Conservation (phyloP, 2,888 invertebrate species). For the Selenia dentaria region DNA sequence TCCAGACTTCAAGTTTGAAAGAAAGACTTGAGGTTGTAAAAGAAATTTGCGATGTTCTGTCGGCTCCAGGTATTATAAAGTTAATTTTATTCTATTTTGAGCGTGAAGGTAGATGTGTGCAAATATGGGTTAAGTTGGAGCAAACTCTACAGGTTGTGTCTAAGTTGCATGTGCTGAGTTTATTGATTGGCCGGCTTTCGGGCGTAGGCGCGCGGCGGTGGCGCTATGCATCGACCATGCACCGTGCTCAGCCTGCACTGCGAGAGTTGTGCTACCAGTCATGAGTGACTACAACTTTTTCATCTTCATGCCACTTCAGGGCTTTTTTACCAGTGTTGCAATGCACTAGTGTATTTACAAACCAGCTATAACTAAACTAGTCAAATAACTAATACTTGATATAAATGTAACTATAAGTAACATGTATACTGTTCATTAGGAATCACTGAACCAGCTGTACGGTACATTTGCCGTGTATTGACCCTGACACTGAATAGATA, state of each 20-base stretch:
- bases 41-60: constrained; percentile 88
- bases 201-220: constrained; percentile 7
- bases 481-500: constrained; percentile 92
- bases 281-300: too few relatives aligned
- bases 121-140: constrained; percentile 7
- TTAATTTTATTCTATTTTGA: background rate
- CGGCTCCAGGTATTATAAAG: constrained; percentile 86
- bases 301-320: too few relatives aligned
- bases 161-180: constrained; percentile 37
- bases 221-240: too few relatives aligned
- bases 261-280: background rate
- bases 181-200: constrained; percentile 42
- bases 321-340: too few relatives aligned
- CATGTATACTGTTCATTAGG: too few relatives aligned
- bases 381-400: too few relatives aligned
- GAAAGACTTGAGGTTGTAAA: constrained; percentile 87
- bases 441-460: constrained; percentile 90
- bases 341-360: too few relatives aligned
- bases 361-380: too few relatives aligned
- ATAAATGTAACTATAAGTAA: too few relatives aligned
- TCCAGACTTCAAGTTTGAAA: constrained; percentile 89
- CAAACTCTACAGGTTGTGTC: constrained; percentile 28
- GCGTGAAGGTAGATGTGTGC: background rate
- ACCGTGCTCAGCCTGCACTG: background rate
- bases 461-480: constrained; percentile 91